Conservation (phyloP, 2,113 vertebrate species). For the Formicarius rufipectus region DNA sequence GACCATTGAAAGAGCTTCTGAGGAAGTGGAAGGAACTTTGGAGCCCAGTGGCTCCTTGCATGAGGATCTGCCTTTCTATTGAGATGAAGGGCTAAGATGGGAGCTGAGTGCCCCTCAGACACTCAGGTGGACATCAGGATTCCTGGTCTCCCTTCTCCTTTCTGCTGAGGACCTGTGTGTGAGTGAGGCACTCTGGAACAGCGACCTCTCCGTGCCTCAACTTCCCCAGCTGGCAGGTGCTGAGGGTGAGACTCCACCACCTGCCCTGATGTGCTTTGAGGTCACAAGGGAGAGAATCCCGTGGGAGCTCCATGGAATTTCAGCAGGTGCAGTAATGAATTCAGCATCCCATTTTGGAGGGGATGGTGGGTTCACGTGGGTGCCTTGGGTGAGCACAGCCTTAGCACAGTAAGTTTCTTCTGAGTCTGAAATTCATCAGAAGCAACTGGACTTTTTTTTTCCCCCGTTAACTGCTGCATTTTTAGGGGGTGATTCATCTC, state of each 20-base stretch:
- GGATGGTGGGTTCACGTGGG: not conserved
- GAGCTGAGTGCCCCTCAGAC: not conserved
- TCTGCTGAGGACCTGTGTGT: not conserved
- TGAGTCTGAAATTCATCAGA: slow-evolving; percentile 37
- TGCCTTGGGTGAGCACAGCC: slow-evolving; percentile 36
- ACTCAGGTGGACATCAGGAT: not conserved
- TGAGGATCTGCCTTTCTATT: not conserved
- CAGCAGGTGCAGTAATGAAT: not conserved
- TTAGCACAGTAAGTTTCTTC: slow-evolving; percentile 28
- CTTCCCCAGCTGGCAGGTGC: not conserved
- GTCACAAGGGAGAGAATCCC: not conserved
- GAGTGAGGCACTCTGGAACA: not conserved
- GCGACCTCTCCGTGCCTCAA: not conserved
- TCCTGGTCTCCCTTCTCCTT: not conserved
- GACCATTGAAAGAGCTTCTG: not conserved
- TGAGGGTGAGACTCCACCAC: not conserved
- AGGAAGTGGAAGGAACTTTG: not conserved
- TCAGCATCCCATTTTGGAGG: not conserved
- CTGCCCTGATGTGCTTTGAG: not conserved
- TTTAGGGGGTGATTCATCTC: slow-evolving; percentile 51
- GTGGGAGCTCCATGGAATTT: not conserved
- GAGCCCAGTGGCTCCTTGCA: not conserved
- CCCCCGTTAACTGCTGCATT: slow-evolving; percentile 37
- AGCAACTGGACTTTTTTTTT: not conserved
- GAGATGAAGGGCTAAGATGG: not conserved